These are phyloP conservation scores for Bombyx mandarina DNA, from an alignment of 1,140 invertebrate species.

Conservation along the genomic window DNA sequence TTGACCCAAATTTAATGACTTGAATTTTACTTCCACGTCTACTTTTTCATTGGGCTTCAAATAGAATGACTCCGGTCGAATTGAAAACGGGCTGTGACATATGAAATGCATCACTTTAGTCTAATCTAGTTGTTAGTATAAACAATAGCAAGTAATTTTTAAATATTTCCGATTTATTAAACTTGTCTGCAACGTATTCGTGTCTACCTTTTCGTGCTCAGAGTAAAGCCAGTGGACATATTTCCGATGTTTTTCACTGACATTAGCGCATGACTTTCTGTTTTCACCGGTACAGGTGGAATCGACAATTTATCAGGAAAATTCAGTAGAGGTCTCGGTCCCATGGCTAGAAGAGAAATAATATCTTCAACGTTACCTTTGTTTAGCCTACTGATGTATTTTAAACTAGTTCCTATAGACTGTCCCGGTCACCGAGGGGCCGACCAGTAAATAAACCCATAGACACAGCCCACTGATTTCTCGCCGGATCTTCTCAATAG, in stretches of 20 bases:
- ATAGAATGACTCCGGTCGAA: conserved; percentile 43
- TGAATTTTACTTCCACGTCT: conserved; percentile 39
- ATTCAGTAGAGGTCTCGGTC: conserved; percentile 47
- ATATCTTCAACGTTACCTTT: not conserved
- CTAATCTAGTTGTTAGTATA: not conserved
- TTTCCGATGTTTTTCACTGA: conserved; percentile 39
- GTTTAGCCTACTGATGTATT: no score
- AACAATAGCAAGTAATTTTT: not conserved
- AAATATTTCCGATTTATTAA: conserved; percentile 2
- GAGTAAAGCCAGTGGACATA: conserved; percentile 38
- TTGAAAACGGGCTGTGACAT: conserved; percentile 44
- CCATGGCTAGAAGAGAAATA: conserved; percentile 33
- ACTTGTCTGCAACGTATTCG: not conserved
- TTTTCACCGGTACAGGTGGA: conserved; percentile 42
- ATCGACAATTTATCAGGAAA: conserved; percentile 45
- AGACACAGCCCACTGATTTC: no score
- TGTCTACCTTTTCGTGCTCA: conserved; percentile 39
- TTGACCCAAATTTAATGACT: conserved; percentile 49
- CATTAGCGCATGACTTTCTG: conserved; percentile 34
- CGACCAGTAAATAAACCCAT: no score
- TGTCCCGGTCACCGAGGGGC: no score
- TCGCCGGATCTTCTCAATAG: no score
- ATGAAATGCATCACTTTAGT: conserved; percentile 3
- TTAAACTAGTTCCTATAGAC: no score
- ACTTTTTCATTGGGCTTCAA: conserved; percentile 39